Percentiles rank a stretch among this genome's conserved stretches.
These are phyloP conservation scores for Ceratina calcarata DNA, from an alignment of 1,140 invertebrate genomes.

Conservation along the genomic window DNA sequence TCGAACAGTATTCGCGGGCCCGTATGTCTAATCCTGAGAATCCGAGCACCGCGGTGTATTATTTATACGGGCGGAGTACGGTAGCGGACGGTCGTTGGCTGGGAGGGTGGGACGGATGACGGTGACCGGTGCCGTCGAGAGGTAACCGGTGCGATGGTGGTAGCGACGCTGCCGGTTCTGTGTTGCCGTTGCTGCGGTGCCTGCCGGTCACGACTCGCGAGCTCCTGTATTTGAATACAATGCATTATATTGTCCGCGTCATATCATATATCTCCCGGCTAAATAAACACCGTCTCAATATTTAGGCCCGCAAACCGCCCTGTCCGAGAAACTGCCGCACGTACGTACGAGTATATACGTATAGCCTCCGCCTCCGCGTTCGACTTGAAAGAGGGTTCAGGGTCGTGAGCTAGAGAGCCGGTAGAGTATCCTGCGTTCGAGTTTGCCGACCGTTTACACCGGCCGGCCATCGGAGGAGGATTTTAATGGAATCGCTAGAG, in stretches of 20 bases:
- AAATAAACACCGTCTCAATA: slow-evolving; percentile 81
- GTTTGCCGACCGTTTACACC: too few species aligned
- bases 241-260: slow-evolving; percentile 81
- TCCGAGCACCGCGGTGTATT: slow-evolving; percentile 60
- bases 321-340: slow-evolving; percentile 38
- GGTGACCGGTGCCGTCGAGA: slow-evolving; percentile 28
- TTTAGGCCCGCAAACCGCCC: slow-evolving; percentile 76
- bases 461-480: not conserved
- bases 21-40: slow-evolving; percentile 61
- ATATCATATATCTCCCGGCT: slow-evolving; percentile 80
- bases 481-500: too few species aligned
- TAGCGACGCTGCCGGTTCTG: slow-evolving; percentile 14
- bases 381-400: slow-evolving; percentile 41
- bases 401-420: slow-evolving; percentile 28
- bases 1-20: slow-evolving; percentile 10
- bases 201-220: slow-evolving; percentile 79
- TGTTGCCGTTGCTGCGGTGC: slow-evolving; percentile 45
- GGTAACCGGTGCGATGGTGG: slow-evolving; percentile 30
- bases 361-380: not conserved
- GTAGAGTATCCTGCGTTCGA: not conserved
- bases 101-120: slow-evolving; percentile 26
- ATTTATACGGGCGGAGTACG: slow-evolving; percentile 66
- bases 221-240: slow-evolving; percentile 81
- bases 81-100: not conserved
- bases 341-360: slow-evolving; percentile 34